A percentile compares a stretch with the other conserved stretches of the same genome.
These are phyloP conservation scores for Drosophila bifasciata DNA, from an alignment of 1,140 invertebrate species.

Conservation along the genomic window DNA sequence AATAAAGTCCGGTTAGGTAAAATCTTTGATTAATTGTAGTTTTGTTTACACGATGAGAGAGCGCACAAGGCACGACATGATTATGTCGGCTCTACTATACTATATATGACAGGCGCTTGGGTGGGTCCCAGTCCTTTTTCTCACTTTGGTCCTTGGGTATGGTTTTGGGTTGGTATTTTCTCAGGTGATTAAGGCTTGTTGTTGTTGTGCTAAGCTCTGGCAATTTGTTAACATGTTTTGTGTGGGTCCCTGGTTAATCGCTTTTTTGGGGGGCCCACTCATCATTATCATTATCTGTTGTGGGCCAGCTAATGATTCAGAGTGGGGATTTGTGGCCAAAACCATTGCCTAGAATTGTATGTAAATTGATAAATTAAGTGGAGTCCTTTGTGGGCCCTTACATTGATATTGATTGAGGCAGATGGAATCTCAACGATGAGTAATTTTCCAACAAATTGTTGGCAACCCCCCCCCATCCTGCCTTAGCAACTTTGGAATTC, in stretches of 20 bases:
- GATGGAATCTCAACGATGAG: not conserved
- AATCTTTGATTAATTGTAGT: conserved; percentile 83
- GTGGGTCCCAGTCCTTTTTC: conserved; percentile 7
- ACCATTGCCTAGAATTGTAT: not conserved
- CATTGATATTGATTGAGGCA: not conserved
- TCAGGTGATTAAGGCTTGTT: conserved; percentile 60
- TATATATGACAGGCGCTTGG: conserved; percentile 43
- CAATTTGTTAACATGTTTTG: conserved; percentile 58
- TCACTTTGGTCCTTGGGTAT: no score
- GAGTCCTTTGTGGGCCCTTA: conserved; percentile 2
- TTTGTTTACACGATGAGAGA: conserved; percentile 72
- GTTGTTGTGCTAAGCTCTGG: conserved; percentile 45
- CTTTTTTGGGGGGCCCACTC: conserved; percentile 23
- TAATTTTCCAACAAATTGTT: conserved; percentile 5
- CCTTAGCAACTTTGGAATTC: not conserved
- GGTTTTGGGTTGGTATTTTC: conserved; percentile 14
- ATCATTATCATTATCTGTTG: conserved; percentile 63
- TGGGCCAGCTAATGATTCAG: conserved; percentile 3
- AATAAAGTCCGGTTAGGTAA: conserved; percentile 69
- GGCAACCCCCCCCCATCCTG: not conserved
- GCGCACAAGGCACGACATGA: conserved; percentile 27
- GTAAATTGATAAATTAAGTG: conserved; percentile 21
- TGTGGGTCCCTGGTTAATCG: conserved; percentile 51
- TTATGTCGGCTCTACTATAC: conserved; percentile 59
- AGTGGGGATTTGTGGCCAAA: not conserved